Evolutionary conservation across 2,113 vertebrate species (phyloP), one percentile per base, ranked within the genome.

Genomic region (Cettia cetti): DNA sequence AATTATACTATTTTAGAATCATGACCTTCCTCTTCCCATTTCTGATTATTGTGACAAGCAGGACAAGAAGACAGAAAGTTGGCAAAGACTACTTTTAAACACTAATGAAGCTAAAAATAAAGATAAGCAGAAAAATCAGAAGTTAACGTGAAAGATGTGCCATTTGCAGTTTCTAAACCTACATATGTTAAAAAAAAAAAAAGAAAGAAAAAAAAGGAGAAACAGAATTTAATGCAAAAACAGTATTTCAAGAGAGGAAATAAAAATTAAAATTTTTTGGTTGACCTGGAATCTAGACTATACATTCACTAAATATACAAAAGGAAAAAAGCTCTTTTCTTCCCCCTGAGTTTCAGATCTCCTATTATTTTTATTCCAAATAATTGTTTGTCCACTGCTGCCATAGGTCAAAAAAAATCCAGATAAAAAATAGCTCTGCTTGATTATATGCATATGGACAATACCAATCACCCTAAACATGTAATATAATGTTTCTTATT

Each of bases 1-100:
- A 94, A 81, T 95, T 91, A 76, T 37, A 54, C 39, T 87, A 24
- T 71, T 91, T 95, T 71, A 91, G 59, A 88, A 66, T 54, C 42
- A 64, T 88, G 86, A 90, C 78, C 91, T 95, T 95, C 80, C 52
- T 83, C 18, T 89, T 83, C 33, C 44, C 35, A 83, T 85, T 90
- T 83, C 40, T 92, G 31, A 50, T 92, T 94, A 82, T 49, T 78
- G 35, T 92, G 80, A 92, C 54, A 90, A 77, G 66, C 44, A 89
- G 64, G 72, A 89, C 60, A 86, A 60, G 72, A 94, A 94, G 64
- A 68, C 2, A 92, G 52, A 89, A 81, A 92, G 65, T 74, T 71
- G 72, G 64, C 37, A 71, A 89, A 89, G 27, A 31, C 89, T 82
- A 63, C 63, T 92, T 93, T 90, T 80, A 69, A 86, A 75, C 22